These are phyloP conservation scores for Dryobotodes eremita DNA, from an alignment of 2,888 invertebrate species.

Conservation along the genomic window DNA sequence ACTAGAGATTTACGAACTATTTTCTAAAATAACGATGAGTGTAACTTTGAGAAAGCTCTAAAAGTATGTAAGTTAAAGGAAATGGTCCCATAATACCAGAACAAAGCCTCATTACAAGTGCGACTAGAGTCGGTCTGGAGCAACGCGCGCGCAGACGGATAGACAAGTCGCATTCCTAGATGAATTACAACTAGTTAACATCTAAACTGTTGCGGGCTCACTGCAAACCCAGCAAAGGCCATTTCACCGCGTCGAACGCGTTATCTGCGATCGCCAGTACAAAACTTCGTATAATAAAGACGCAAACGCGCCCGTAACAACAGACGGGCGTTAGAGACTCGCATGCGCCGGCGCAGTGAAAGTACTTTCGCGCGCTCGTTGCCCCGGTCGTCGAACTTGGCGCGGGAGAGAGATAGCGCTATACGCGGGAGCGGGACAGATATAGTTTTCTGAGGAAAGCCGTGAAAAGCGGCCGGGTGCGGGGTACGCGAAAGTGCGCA, in stretches of 20 bases:
- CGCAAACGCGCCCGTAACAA: conserved; percentile 82
- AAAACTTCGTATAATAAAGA: conserved; percentile 76
- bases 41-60: conserved; percentile 34
- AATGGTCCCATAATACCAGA: conserved; percentile 55
- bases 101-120: conserved; percentile 67
- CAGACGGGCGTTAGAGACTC: conserved; percentile 81
- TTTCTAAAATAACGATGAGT: conserved; percentile 22
- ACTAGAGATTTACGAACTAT: conserved; percentile 10
- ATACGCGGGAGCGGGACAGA: conserved; percentile 76
- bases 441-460: conserved; percentile 84
- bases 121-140: conserved; percentile 51
- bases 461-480: conserved; percentile 82
- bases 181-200: conserved; percentile 82
- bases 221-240: conserved; percentile 71
- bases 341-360: conserved; percentile 88
- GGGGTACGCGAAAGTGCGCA: conserved; percentile 84
- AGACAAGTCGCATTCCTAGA: conserved; percentile 83
- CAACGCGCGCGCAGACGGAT: conserved; percentile 63
- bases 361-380: conserved; percentile 90
- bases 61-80: conserved; percentile 9
- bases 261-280: conserved; percentile 76
- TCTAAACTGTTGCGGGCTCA: conserved; percentile 75
- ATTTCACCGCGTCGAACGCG: conserved; percentile 78
- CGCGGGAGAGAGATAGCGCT: conserved; percentile 74
- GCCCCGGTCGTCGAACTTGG: conserved; percentile 89